A percentile compares a stretch with the other conserved stretches of the same genome.
Evolutionary conservation across 2,797 vertebrate species (phyloP).

Genomic region (Syndactyla subalaris): DNA sequence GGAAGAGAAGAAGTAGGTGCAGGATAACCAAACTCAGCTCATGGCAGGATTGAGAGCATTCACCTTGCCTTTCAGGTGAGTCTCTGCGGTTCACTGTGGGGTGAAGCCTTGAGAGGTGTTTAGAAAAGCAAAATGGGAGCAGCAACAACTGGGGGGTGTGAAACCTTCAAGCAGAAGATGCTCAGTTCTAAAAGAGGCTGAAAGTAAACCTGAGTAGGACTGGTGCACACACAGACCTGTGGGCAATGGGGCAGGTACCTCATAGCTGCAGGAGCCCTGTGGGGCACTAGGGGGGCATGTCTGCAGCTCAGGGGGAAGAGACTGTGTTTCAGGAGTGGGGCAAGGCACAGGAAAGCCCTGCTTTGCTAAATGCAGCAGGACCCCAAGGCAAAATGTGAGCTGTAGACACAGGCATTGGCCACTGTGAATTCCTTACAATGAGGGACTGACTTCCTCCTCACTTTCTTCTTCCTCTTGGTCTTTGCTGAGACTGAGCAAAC

Average conservation of each 20-base stretch:
- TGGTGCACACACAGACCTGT: no score
- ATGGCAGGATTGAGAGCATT: not conserved
- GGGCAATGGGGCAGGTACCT: not conserved
- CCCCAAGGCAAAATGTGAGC: not conserved
- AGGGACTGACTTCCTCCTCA: not conserved
- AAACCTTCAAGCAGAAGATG: not conserved
- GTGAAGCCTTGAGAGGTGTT: not conserved
- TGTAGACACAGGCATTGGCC: not conserved
- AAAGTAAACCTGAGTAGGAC: fast-evolving
- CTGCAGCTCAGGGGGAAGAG: not conserved
- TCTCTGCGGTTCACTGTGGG: not conserved
- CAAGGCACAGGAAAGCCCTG: not conserved
- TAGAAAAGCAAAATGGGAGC: not conserved
- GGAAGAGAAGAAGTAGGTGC: not conserved
- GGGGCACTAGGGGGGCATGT: not conserved
- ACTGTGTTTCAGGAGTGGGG: no score
- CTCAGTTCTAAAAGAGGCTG: not conserved
- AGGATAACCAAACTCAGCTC: not conserved
- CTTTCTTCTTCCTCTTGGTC: not conserved
- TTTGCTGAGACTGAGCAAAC: not conserved
- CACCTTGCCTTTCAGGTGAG: not conserved
- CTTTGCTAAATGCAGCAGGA: not conserved
- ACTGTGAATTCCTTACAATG: not conserved
- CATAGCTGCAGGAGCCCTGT: not conserved
- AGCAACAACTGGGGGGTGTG: not conserved